These are phyloP conservation scores for Melinopterus prodromus DNA, from an alignment of 2,888 invertebrate genomes.

Conservation along the genomic window DNA sequence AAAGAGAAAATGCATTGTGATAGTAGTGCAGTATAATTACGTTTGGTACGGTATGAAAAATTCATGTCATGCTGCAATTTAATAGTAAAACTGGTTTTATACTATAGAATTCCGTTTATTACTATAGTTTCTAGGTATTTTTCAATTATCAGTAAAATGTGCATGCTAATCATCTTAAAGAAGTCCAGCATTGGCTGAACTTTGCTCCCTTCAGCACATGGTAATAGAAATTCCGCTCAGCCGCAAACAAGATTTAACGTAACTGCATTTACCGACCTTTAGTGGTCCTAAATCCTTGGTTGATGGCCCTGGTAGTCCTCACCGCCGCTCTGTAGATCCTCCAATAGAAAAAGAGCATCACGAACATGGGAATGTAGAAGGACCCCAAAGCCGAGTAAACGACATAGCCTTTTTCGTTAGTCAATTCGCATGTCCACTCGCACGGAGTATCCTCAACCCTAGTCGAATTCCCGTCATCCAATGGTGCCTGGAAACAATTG, in stretches of 20 bases:
- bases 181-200: not conserved
- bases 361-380: constrained; percentile 97
- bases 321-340: constrained; percentile 95
- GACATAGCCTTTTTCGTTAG: constrained; percentile 94
- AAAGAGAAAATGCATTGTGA: too few relatives aligned
- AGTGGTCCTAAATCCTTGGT: constrained; percentile 89
- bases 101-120: too few relatives aligned
- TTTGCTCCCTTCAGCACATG: not conserved
- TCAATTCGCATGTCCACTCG: constrained; percentile 89
- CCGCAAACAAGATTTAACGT: constrained; percentile 4
- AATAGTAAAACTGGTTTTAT: too few relatives aligned
- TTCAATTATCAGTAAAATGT: too few relatives aligned
- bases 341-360: constrained; percentile 98
- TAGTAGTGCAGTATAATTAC: too few relatives aligned
- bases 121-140: too few relatives aligned
- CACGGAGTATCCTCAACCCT: constrained; percentile 68
- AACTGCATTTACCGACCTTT: constrained; percentile 66
- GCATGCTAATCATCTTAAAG: not conserved
- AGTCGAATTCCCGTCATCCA: constrained; percentile 52
- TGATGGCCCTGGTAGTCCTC: constrained; percentile 90
- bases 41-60: too few relatives aligned
- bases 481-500: constrained; percentile 49
- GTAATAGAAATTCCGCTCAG: not conserved
- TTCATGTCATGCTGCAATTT: too few relatives aligned
- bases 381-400: constrained; percentile 98